Base-by-base conservation (phyloP, 2,797 vertebrate genomes). In the Zenarchopterus dispar region DNA sequence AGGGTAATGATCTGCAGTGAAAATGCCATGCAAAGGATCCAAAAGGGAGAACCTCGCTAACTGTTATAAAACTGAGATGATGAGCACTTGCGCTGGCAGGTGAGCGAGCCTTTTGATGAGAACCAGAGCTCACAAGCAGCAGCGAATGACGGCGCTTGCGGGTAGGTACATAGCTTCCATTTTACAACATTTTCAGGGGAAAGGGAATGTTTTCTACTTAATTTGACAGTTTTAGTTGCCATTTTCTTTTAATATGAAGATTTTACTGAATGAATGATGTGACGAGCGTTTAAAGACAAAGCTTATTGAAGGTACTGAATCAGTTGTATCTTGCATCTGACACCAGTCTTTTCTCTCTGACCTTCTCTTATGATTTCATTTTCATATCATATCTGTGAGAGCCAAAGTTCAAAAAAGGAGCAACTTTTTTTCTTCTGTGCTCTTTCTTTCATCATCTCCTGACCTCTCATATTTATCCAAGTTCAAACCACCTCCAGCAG, bases 51-150 rank as follows among this genome's bases (percentile, higher is more conserved):
- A 69, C 23, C 58, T 70, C 23, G 49, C 72, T 57, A 77, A 78
- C 69, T 74, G 63, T 54, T 31, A 49, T 47, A 48, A 67, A 71
- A 56, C 11, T 36, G 33, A 36, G 55, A 66, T 66, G 57, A 80
- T 60, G 67, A 79, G 65, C 42, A 53, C 52, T 18, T 50, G 52
- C 21, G n/a, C 44, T 66, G 51, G 41, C 53, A 58, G 43, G 6
- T 53, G 8, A 62, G 24, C 49, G 33, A 7, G 21, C 16, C 23
- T 55, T 58, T 74, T 58, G 47, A 43, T 15, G 41, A 62, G 16
- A 26, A 10, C 28, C 26, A 53, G 43, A 62, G 16, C 48, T 61
- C 48, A 50, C n/a, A 41, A 2, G 21, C 21, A 10, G 52, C 8
- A 28, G 15, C 18, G 16, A n/a, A 8, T 18, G 33, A 13, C 33